These are phyloP conservation scores for Gymnoscelis rufifasciata DNA, from an alignment of 2,888 invertebrate species.

Conservation along the genomic window DNA sequence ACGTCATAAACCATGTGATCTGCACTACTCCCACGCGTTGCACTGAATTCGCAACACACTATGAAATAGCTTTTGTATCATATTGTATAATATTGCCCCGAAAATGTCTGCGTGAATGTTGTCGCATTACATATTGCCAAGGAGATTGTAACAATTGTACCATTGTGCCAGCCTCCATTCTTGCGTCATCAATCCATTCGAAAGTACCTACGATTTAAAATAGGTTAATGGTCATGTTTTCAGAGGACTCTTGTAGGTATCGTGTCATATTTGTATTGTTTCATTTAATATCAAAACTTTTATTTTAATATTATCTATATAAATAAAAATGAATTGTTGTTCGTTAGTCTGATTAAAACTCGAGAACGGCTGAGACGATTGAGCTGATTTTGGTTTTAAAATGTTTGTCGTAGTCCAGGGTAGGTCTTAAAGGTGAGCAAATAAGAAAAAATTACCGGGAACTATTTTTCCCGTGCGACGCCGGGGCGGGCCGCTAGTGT, in stretches of 20 bases:
- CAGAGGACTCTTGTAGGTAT: conserved; percentile 42
- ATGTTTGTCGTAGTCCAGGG: too few species aligned
- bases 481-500: too few species aligned
- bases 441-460: too few species aligned
- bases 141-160: conserved; percentile 46
- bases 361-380: too few species aligned
- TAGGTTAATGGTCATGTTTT: conserved; percentile 65
- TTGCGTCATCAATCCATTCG: conserved; percentile 61
- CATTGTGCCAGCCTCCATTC: conserved; percentile 56
- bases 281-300: too few species aligned
- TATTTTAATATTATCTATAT: too few species aligned
- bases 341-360: too few species aligned
- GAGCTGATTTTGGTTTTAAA: too few species aligned
- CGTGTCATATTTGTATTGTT: too few species aligned
- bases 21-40: conserved; percentile 23
- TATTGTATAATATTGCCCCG: conserved; percentile 39
- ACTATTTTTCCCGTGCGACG: too few species aligned
- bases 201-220: conserved; percentile 62
- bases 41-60: conserved; percentile 28
- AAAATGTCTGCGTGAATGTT: conserved; percentile 42
- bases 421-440: too few species aligned
- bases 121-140: conserved; percentile 48
- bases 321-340: too few species aligned
- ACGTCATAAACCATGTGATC: conserved; percentile 25
- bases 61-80: conserved; percentile 33